Evolutionary conservation across 1,140 invertebrate species (phyloP).

Genomic region (Leptinotarsa lineolata): DNA sequence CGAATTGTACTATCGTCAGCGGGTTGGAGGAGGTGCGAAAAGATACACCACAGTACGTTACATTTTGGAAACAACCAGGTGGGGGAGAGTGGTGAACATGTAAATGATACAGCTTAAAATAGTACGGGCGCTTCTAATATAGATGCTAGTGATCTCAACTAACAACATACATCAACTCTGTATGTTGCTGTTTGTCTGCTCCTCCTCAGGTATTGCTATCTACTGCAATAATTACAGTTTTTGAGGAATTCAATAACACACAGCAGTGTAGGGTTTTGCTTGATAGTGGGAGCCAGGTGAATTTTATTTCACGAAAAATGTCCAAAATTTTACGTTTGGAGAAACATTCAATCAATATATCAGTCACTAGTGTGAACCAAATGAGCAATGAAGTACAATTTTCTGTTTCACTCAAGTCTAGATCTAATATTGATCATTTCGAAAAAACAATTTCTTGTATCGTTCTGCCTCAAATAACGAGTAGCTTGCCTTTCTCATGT

Average conservation of each 20-base stretch:
- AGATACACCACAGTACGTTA: slow-evolving; percentile 35
- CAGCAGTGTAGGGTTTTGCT: slow-evolving; percentile 18
- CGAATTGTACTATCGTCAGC: slow-evolving; percentile 22
- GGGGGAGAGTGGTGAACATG: neutral
- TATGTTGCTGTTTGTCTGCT: neutral
- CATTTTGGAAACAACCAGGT: slow-evolving; percentile 26
- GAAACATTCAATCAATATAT: slow-evolving; percentile 17
- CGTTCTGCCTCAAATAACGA: slow-evolving; percentile 33
- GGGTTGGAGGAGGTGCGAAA: slow-evolving; percentile 29
- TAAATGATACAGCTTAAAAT: neutral
- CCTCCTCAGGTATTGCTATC: slow-evolving; percentile 28
- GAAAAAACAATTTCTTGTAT: slow-evolving; percentile 27
- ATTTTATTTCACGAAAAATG: slow-evolving; percentile 31
- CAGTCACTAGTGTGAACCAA: slow-evolving; percentile 28
- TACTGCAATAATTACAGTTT: slow-evolving; percentile 29
- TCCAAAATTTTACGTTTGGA: slow-evolving; percentile 31
- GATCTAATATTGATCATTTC: slow-evolving; percentile 28
- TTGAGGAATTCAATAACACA: slow-evolving; percentile 11
- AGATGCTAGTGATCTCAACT: neutral
- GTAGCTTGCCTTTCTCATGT: slow-evolving; percentile 26
- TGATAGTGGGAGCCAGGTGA: slow-evolving; percentile 25
- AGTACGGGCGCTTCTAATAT: neutral
- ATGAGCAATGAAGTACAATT: slow-evolving; percentile 7
- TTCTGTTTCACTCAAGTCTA: slow-evolving; percentile 5
- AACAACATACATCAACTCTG: slow-evolving; percentile 16